A percentile compares a stretch with the other conserved stretches of the same genome.
Evolutionary conservation across 2,888 invertebrate species (phyloP).

Genomic region (Drosophila ochracea): DNA sequence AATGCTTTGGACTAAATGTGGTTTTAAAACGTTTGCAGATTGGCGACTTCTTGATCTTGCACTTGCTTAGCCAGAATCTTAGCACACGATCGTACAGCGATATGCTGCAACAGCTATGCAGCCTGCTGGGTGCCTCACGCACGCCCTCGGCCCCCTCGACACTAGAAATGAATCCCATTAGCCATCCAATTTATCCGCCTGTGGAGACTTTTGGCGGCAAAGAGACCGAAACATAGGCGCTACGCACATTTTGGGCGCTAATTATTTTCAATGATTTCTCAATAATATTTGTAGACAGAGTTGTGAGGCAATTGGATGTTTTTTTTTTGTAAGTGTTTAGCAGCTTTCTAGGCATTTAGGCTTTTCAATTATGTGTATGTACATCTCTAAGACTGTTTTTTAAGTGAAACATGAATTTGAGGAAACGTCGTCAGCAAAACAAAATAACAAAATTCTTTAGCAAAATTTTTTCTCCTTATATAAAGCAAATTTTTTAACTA

Average conservation of each 20-base stretch:
- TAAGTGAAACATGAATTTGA: constrained; percentile 35
- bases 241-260: constrained; percentile 38
- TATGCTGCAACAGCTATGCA: constrained; percentile 90
- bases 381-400: constrained; percentile 71
- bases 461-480: constrained; percentile 60
- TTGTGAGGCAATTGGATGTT: constrained; percentile 46
- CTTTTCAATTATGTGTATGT: constrained; percentile 41
- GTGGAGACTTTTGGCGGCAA: constrained; percentile 89
- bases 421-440: constrained; percentile 34
- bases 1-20: not conserved
- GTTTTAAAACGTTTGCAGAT: constrained; percentile 87
- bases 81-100: constrained; percentile 92
- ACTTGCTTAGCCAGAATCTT: constrained; percentile 94
- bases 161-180: constrained; percentile 94
- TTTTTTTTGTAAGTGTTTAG: constrained; percentile 53
- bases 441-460: constrained; percentile 61
- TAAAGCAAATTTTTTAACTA: constrained; percentile 43
- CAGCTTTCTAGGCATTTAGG: constrained; percentile 59
- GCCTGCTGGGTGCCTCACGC: constrained; percentile 87
- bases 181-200: constrained; percentile 93
- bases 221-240: constrained; percentile 92
- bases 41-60: constrained; percentile 94
- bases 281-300: constrained; percentile 71
- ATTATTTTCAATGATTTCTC: constrained; percentile 81
- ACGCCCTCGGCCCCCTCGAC: constrained; percentile 95